Percentiles rank a stretch among this genome's conserved stretches.
Conservation (phyloP, 2,888 invertebrate species). For the Pristionchus exspectatus region DNA sequence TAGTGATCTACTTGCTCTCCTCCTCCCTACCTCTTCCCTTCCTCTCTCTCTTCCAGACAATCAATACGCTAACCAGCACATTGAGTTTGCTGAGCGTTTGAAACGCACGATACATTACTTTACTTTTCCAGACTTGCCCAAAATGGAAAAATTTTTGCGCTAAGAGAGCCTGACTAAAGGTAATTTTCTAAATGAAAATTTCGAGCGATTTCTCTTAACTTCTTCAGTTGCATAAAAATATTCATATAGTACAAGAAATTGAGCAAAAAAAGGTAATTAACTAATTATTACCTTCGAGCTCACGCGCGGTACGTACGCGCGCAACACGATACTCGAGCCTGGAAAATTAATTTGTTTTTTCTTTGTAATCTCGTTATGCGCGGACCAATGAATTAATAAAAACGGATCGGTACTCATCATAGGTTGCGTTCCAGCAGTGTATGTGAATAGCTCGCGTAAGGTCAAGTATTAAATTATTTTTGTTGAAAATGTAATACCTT, state of each 20-base stretch:
- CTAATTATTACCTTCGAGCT: background rate
- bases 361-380: background rate
- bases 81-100: too few relatives aligned
- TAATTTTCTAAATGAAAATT: background rate
- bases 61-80: too few relatives aligned
- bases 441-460: too few relatives aligned
- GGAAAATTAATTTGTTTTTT: background rate
- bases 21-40: too few relatives aligned
- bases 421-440: too few relatives aligned
- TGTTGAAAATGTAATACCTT: background rate
- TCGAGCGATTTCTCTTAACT: background rate
- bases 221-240: background rate
- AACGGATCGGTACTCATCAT: too few relatives aligned
- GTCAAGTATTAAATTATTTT: too few relatives aligned
- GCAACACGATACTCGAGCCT: slow-evolving; percentile 6
- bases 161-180: background rate
- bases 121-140: background rate
- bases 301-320: background rate
- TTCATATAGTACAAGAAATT: background rate
- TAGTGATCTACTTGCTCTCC: too few relatives aligned
- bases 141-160: background rate
- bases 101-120: too few relatives aligned
- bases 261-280: background rate
- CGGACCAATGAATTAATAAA: background rate
- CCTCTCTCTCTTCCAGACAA: too few relatives aligned